Base-by-base conservation (phyloP, 2,113 vertebrate species). In the Malurus cyaneus region DNA sequence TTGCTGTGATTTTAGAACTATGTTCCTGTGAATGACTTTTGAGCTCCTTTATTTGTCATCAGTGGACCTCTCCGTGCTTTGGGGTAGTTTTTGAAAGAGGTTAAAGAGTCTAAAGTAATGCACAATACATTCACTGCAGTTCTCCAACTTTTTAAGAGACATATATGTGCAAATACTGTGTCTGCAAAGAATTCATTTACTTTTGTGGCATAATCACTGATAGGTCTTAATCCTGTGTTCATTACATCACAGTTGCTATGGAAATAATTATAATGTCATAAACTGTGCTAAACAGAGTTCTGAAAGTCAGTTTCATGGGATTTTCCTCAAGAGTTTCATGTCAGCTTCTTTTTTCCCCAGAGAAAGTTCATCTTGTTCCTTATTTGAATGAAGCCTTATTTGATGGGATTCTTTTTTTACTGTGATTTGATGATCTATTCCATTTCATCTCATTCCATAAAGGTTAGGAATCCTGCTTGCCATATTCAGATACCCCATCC, bases 231-330 rank as follows among this genome's bases (percentile, higher is more conserved):
- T 80, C 50, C 44, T 88, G 34, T 52, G 19, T 79, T 91, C 42
- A 29, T 64, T 86, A 84, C 53, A 72, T 89, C 83, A 80, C 42
- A 34, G 77, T 91, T 87, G 80, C 70, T 92, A 86, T 91, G 69
- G 86, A 81, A 92, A 76, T 94, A 66, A 92, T 81, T 93, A 47
- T 39, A 62, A 66, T 85, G 54, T 65, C 39, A 54, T 91, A 73
- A 96, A 39, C 32, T 76, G 67, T 8, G 69, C 65, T 81, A 86
- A 95, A 91, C 41, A 95, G 52, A 88, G 73, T 79, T 74, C 36
- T 84, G 53, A 49, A 79, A 84, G 39, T 60, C 25, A 71, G 29
- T 60, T 92, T 65, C 23, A 12, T 73, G 86, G 50, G 46, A 86
- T 90, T 90, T 94, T 80, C 92, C 54, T 89, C 7, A 34, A 53